Evolutionary conservation across 2,888 invertebrate genomes (phyloP).

Genomic region (Dioctria linearis): DNA sequence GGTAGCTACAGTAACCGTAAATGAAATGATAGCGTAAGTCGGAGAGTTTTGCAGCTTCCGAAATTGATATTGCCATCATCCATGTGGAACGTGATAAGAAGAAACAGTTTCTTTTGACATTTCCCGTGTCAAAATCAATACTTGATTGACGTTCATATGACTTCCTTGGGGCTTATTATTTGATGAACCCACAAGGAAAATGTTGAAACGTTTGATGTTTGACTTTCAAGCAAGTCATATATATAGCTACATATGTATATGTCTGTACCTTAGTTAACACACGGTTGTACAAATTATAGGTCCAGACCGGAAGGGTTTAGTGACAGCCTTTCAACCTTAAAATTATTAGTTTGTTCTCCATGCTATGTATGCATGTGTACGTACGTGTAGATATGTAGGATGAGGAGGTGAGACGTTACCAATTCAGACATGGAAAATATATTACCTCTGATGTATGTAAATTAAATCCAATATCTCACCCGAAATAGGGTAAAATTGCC

Average conservation of each 20-base stretch:
- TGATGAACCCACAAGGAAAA: background rate
- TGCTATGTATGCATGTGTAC: background rate
- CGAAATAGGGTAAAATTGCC: background rate
- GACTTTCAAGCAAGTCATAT: background rate
- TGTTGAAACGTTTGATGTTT: background rate
- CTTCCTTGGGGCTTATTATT: background rate
- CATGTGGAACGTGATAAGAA: slow-evolving; percentile 10
- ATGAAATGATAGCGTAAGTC: slow-evolving; percentile 12
- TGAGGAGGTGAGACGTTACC: background rate
- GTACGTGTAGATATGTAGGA: background rate
- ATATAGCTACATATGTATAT: background rate
- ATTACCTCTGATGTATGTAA: background rate
- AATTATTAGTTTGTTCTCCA: no score
- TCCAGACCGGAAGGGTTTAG: background rate
- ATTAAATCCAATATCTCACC: background rate
- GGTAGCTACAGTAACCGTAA: slow-evolving; percentile 1
- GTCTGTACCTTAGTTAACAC: no score
- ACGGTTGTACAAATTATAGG: no score
- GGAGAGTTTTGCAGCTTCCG: slow-evolving; percentile 9
- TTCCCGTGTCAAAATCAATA: background rate
- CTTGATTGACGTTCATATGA: slow-evolving; percentile 1
- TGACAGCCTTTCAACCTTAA: background rate
- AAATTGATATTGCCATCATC: slow-evolving; percentile 40
- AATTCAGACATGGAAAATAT: background rate
- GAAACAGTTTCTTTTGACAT: background rate